A percentile compares a stretch with the other conserved stretches of the same genome.
These are phyloP conservation scores for Cynoglossus semilaevis DNA, from an alignment of 2,113 vertebrate genomes.

Conservation along the genomic window DNA sequence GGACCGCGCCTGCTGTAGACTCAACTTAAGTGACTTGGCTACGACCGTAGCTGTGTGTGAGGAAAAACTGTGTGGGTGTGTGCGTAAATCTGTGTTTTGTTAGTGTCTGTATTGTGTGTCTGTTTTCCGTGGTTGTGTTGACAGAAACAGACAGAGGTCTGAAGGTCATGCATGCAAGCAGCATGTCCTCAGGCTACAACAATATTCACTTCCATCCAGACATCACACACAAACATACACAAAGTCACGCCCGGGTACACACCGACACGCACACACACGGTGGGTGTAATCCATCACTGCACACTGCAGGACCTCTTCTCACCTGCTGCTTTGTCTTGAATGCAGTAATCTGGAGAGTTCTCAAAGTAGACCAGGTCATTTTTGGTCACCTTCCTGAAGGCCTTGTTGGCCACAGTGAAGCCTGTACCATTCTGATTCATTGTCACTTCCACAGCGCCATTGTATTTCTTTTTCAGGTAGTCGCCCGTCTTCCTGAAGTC, in stretches of 20 bases:
- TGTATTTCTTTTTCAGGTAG: constrained; percentile 91
- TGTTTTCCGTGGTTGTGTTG: constrained; percentile 28
- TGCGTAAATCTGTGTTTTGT: constrained; percentile 9
- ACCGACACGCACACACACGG: constrained; percentile 66
- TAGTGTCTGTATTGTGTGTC: too few relatives aligned
- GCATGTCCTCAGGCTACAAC: constrained; percentile 56
- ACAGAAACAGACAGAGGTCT: constrained; percentile 67
- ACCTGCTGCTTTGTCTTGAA: constrained; percentile 97
- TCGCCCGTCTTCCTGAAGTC: constrained; percentile 96
- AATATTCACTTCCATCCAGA: constrained; percentile 71
- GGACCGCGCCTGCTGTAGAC: too few relatives aligned
- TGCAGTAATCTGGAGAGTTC: constrained; percentile 96
- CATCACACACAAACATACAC: constrained; percentile 54
- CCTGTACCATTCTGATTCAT: constrained; percentile 97
- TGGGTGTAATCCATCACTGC: constrained; percentile 60
- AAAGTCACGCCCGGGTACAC: constrained; percentile 58
- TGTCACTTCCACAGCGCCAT: constrained; percentile 93
- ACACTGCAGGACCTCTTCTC: neutral
- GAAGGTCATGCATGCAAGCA: constrained; percentile 59
- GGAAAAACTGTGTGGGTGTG: constrained; percentile 1
- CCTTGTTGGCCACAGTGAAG: constrained; percentile 92
- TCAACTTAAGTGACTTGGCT: too few relatives aligned
- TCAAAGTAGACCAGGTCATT: constrained; percentile 98
- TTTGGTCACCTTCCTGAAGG: constrained; percentile 92
- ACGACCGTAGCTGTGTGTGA: too few relatives aligned